phyloP scores from a whole-genome alignment of 2,888 invertebrate species.

The Hyposoter dolosus region DNA sequence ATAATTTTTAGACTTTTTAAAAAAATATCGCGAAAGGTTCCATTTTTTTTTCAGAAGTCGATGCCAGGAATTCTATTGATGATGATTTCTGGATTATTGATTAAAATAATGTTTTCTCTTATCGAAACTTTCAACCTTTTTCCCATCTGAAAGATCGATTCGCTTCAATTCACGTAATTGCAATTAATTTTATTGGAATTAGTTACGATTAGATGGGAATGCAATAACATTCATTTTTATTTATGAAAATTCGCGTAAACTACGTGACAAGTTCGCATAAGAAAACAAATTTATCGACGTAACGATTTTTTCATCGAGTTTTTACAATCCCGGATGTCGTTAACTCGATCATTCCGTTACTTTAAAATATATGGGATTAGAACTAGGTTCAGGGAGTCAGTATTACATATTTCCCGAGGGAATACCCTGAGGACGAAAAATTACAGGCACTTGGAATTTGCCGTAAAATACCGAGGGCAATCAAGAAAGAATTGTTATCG shows the following conservation, averaged over 20 bases:
- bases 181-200: background rate
- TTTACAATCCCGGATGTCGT: background rate
- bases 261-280: background rate
- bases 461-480: background rate
- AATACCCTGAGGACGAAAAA: background rate
- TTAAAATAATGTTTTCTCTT: slow-evolving; percentile 3
- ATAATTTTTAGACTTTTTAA: background rate
- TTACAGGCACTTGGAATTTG: background rate
- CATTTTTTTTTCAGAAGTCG: background rate
- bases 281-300: background rate
- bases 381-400: background rate
- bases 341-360: background rate
- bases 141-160: background rate
- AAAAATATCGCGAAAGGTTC: background rate
- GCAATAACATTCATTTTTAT: background rate
- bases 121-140: background rate
- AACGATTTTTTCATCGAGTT: background rate
- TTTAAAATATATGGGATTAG: background rate
- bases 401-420: background rate
- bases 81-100: slow-evolving; percentile 26
- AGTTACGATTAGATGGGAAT: background rate
- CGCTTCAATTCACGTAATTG: background rate
- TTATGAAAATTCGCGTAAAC: background rate
- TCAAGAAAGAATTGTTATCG: background rate
- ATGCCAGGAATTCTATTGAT: slow-evolving; percentile 5